Percentiles rank a stretch among this genome's conserved stretches.
phyloP scores from a whole-genome alignment of 2,888 invertebrate genomes.

The Tinea trinotella region DNA sequence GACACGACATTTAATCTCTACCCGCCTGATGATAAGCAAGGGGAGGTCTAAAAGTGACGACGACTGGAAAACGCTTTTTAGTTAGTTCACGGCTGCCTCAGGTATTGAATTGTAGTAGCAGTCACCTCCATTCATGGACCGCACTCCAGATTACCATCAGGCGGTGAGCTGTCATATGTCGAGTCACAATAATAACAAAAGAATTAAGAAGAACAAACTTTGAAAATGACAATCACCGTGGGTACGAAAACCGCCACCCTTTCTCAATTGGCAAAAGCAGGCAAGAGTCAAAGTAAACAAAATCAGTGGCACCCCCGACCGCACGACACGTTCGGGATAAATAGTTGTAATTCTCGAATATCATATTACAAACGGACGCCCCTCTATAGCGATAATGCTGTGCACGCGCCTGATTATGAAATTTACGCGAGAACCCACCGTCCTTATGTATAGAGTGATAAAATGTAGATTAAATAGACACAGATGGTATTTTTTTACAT shows the following conservation, averaged over 20 bases:
- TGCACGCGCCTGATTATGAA: constrained; percentile 62
- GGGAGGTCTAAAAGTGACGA: too few species aligned
- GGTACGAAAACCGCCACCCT: constrained; percentile 4
- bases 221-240: neutral
- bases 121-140: too few species aligned
- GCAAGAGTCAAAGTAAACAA: constrained; percentile 14
- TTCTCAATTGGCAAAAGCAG: neutral
- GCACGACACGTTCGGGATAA: constrained; percentile 51
- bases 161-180: too few species aligned
- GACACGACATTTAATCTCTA: too few species aligned
- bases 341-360: constrained; percentile 63
- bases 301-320: constrained; percentile 30
- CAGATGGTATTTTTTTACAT: too few species aligned
- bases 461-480: neutral
- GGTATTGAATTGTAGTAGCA: too few species aligned
- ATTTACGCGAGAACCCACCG: constrained; percentile 10
- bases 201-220: constrained; percentile 6
- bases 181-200: too few species aligned
- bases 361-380: constrained; percentile 32
- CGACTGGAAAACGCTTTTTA: too few species aligned
- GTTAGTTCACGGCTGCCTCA: too few species aligned
- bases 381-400: constrained; percentile 49
- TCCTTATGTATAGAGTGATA: constrained; percentile 6
- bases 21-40: too few species aligned
- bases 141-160: too few species aligned